A percentile compares a stretch with the other conserved stretches of the same genome.
phyloP scores from a whole-genome alignment of 2,888 invertebrate species.

The Brenthis daphne region DNA sequence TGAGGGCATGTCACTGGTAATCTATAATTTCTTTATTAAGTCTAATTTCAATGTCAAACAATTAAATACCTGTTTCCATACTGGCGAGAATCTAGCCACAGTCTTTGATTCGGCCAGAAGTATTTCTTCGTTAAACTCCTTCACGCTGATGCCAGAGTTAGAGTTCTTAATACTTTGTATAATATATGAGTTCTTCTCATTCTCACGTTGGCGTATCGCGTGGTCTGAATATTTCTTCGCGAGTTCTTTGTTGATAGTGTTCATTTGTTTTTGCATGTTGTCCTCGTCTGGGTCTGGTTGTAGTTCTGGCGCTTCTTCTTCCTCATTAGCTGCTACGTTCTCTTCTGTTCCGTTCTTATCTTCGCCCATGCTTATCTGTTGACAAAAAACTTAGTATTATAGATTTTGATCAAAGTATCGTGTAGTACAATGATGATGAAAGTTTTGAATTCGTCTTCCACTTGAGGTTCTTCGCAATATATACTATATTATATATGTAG shows the following conservation, averaged over 20 bases:
- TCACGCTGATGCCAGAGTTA: conserved; percentile 50
- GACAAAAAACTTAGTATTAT: conserved; percentile 16
- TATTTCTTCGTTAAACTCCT: conserved; percentile 53
- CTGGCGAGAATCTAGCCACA: conserved; percentile 69
- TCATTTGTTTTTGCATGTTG: conserved; percentile 39
- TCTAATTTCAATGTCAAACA: too few species aligned
- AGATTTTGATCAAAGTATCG: not conserved
- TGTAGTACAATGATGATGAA: too few species aligned
- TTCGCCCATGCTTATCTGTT: conserved; percentile 47
- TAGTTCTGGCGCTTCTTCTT: conserved; percentile 26
- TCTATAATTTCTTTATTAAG: too few species aligned
- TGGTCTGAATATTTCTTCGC: conserved; percentile 37
- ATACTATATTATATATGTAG: too few species aligned
- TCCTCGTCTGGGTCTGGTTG: conserved; percentile 35
- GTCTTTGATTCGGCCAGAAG: conserved; percentile 63
- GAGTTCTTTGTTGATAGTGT: conserved; percentile 34
- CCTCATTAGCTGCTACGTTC: conserved; percentile 37
- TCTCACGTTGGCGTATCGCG: conserved; percentile 38
- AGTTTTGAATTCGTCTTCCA: too few species aligned
- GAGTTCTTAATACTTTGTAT: conserved; percentile 64
- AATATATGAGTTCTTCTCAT: conserved; percentile 39
- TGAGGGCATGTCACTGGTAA: not conserved
- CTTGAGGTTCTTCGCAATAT: too few species aligned
- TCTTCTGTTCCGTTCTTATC: conserved; percentile 40
- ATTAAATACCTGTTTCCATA: conserved; percentile 72